Conservation (phyloP, 2,797 vertebrate genomes). For the Alcedo atthis region DNA sequence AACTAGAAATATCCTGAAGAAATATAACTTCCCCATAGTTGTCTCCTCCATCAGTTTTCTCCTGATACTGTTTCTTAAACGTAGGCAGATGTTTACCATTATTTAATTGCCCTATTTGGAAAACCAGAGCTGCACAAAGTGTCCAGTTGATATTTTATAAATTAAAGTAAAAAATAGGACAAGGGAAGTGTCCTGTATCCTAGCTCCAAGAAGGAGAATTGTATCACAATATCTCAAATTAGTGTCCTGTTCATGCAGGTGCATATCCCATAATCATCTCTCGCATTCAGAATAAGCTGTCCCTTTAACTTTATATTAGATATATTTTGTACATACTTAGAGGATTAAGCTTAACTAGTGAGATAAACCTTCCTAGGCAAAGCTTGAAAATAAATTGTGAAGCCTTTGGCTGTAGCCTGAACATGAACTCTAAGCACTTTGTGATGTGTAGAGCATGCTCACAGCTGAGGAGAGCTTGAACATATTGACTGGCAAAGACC, state of each 20-base stretch:
- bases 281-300: background rate
- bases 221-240: fast-evolving
- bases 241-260: background rate
- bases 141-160: background rate
- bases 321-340: background rate
- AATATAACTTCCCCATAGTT: background rate
- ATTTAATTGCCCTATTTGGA: background rate
- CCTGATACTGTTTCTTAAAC: background rate
- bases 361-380: background rate
- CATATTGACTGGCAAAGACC: background rate
- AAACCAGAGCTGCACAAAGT: background rate
- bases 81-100: background rate
- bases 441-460: background rate
- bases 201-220: background rate
- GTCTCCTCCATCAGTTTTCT: background rate
- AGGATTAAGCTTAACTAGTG: background rate
- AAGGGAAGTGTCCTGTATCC: background rate
- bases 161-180: background rate
- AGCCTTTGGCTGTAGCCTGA: background rate
- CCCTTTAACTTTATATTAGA: background rate
- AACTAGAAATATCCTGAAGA: background rate
- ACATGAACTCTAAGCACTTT: background rate
- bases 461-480: background rate
- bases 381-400: background rate
- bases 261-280: background rate